Evolutionary conservation across 2,113 vertebrate genomes (phyloP), one percentile per base, ranked within the genome.

Genomic region (Struthidea cinerea): DNA sequence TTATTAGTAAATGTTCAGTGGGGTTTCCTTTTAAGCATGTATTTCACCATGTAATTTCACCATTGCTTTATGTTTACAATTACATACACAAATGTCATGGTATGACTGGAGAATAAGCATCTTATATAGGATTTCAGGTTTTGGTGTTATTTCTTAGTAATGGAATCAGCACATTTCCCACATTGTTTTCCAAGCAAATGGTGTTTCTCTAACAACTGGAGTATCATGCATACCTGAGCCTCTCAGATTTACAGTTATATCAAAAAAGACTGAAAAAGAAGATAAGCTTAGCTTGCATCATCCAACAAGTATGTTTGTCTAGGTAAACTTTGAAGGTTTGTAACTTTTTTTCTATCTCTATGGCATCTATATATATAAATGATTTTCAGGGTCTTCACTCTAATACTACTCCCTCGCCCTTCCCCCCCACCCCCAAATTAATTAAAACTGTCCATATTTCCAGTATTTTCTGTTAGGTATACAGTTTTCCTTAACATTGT

Each of bases 381-480:
- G 3, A 1, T 44, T 73, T 87, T 68, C 49, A 81, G 26, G 4
- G 19, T 50, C 41, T 55, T 32, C 13, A 57, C n/a, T 59, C 10
- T 9, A 60, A 35, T 68, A 18, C 1, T 8, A 15, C 1, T 1
- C 20, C 3, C 2, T 47, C 0, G 0, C 23, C 2, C 8, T 1
- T 1, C 14, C 20, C 20, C 44, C 44, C 44, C 46, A 47, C 46
- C 21, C 24, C 49, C 49, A 49, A 26, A 3, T 37, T 22, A 33
- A 27, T 61, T 57, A 30, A 76, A 80, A 53, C 10, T 68, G 32
- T 16, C 59, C 55, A 16, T 27, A 5, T 46, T 81, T 50, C 44
- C 14, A 64, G 33, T 50, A 55, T 69, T 67, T 82, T 44, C 69
- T 94, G 9, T 50, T 55, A 79, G 2, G 3, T 17, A 32, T 50